Evolutionary conservation across 2,888 invertebrate genomes (phyloP).

Genomic region (Leptopilina syphax): DNA sequence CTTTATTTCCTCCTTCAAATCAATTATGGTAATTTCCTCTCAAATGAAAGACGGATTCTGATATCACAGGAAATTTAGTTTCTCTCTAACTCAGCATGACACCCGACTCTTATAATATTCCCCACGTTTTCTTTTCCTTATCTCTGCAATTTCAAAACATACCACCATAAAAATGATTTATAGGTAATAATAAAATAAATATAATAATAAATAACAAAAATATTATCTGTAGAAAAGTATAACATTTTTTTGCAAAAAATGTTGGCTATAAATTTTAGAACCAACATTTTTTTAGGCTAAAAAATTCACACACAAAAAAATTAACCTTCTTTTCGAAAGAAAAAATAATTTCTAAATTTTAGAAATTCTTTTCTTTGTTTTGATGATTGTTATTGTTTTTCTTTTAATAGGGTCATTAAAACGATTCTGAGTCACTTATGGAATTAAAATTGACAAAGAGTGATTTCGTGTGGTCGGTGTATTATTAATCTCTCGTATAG

Average conservation of each 20-base stretch:
- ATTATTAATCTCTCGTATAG: conserved; percentile 3
- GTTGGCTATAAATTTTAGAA: too few species aligned
- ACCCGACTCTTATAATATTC: not conserved
- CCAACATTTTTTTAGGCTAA: too few species aligned
- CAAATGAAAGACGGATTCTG: conserved; percentile 28
- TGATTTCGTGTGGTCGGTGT: conserved; percentile 40
- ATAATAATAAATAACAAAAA: too few species aligned
- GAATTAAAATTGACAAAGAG: conserved; percentile 39
- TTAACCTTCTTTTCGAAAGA: too few species aligned
- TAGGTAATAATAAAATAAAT: too few species aligned
- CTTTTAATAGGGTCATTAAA: conserved; percentile 13
- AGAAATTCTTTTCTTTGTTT: not conserved
- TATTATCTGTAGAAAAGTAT: too few species aligned
- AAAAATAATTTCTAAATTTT: too few species aligned
- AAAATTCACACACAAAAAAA: too few species aligned
- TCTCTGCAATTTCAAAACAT: not conserved
- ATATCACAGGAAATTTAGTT: conserved; percentile 21
- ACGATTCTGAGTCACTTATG: not conserved
- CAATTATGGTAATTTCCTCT: conserved; percentile 25
- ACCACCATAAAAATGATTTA: too few species aligned
- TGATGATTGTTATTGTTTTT: conserved; percentile 18
- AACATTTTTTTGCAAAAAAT: not conserved
- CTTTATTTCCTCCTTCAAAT: conserved; percentile 24
- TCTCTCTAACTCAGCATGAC: conserved; percentile 14
- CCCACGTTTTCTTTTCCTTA: too few species aligned